These are phyloP conservation scores for Trachemys scripta DNA, from an alignment of 2,113 vertebrate species.

Conservation along the genomic window DNA sequence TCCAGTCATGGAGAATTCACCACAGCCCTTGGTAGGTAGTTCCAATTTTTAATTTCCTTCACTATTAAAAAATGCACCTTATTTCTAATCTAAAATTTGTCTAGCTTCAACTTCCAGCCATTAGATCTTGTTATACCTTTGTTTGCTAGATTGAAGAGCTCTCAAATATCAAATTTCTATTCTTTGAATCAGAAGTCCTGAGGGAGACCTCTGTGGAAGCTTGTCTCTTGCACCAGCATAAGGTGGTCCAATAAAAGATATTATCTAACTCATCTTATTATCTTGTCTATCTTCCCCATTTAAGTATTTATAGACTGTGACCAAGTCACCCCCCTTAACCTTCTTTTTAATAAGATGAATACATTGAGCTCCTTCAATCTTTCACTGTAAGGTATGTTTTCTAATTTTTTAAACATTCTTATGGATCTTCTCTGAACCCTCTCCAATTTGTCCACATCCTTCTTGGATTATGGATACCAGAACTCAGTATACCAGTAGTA, in stretches of 20 bases:
- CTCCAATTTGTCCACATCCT: fast-evolving
- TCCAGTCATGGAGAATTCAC: too few species aligned
- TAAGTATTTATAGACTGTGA: fast-evolving
- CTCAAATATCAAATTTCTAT: background rate
- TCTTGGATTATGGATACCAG: background rate
- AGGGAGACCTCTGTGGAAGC: background rate
- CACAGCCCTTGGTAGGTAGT: too few species aligned
- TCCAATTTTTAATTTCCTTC: too few species aligned
- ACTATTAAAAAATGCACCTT: too few species aligned
- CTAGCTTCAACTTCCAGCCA: background rate
- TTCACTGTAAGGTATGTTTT: background rate
- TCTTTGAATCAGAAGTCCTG: background rate
- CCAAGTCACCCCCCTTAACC: background rate
- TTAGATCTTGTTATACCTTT: background rate
- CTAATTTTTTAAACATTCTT: background rate
- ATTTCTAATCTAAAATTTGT: background rate
- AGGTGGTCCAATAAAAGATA: background rate
- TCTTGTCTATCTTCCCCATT: background rate
- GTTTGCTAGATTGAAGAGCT: background rate
- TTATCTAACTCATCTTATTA: background rate
- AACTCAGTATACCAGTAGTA: background rate
- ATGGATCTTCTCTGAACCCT: background rate
- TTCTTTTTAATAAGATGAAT: background rate
- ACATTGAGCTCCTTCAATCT: background rate
- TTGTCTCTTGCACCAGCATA: background rate